Conservation (phyloP, 2,888 invertebrate species). For the Eristalinus sepulchralis region DNA sequence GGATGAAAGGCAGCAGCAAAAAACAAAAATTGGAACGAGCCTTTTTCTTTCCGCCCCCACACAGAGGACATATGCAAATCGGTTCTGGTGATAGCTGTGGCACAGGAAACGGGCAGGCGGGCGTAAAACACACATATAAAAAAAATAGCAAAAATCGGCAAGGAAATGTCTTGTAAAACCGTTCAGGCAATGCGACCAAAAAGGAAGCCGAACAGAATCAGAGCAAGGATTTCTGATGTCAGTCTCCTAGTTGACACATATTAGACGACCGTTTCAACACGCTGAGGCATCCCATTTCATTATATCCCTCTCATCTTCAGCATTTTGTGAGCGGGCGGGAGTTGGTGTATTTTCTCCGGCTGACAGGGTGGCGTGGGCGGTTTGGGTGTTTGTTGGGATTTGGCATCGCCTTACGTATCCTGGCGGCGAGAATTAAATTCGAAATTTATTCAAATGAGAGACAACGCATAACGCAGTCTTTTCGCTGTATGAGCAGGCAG, state of each 20-base stretch:
- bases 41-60: background rate
- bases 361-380: background rate
- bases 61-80: slow-evolving; percentile 52
- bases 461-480: slow-evolving; percentile 50
- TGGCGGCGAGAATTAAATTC: slow-evolving; percentile 46
- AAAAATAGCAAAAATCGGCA: slow-evolving; percentile 3
- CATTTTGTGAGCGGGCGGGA: background rate
- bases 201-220: slow-evolving; percentile 41
- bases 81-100: background rate
- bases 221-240: slow-evolving; percentile 70
- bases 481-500: background rate
- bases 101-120: background rate
- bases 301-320: slow-evolving; percentile 11
- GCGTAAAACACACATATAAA: slow-evolving; percentile 9
- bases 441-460: slow-evolving; percentile 59
- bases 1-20: background rate
- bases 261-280: slow-evolving; percentile 68
- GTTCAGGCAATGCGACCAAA: slow-evolving; percentile 47
- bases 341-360: background rate
- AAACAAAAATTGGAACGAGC: slow-evolving; percentile 3
- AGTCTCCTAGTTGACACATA: slow-evolving; percentile 70
- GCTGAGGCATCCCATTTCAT: slow-evolving; percentile 60
- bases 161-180: slow-evolving; percentile 63
- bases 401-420: slow-evolving; percentile 9
- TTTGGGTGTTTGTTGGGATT: background rate